Evolutionary conservation across 2,113 vertebrate genomes (phyloP).

Genomic region (Oryzias woworae): DNA sequence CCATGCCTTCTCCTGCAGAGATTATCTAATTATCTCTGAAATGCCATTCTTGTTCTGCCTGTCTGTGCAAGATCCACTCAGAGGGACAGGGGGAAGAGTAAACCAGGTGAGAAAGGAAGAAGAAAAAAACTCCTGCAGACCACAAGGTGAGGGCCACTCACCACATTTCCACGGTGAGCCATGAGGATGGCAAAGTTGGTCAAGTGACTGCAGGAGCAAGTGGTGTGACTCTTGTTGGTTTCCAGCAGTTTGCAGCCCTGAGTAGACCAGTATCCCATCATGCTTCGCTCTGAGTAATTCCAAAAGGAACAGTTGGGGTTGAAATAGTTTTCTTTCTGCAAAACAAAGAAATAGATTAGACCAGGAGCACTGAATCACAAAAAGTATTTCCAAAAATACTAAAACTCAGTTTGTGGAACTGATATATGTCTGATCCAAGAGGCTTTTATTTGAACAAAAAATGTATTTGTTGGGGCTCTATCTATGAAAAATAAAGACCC

Average conservation of each 20-base stretch:
- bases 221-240: conserved; percentile 96
- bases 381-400: too few relatives aligned
- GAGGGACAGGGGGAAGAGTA: conserved; percentile 29
- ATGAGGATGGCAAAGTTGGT: conserved; percentile 99
- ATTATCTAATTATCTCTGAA: conserved; percentile 65
- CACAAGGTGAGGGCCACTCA: conserved; percentile 74
- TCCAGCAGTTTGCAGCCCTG: conserved; percentile 95
- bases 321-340: conserved; percentile 95
- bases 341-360: conserved; percentile 40
- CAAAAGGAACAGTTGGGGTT: conserved; percentile 99
- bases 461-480: too few relatives aligned
- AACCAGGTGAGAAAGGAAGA: conserved; percentile 24
- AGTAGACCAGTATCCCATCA: conserved; percentile 99
- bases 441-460: too few relatives aligned
- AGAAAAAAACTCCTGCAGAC: conserved; percentile 17
- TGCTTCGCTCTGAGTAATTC: conserved; percentile 98
- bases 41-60: conserved; percentile 49
- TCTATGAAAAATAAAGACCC: too few relatives aligned
- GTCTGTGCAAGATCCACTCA: conserved; percentile 40
- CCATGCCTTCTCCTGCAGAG: conserved; percentile 42
- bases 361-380: neutral
- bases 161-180: conserved; percentile 91
- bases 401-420: too few relatives aligned
- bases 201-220: conserved; percentile 95
- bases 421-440: too few relatives aligned